phyloP scores from a whole-genome alignment of 2,797 vertebrate species.

The Aldrovandia affinis region DNA sequence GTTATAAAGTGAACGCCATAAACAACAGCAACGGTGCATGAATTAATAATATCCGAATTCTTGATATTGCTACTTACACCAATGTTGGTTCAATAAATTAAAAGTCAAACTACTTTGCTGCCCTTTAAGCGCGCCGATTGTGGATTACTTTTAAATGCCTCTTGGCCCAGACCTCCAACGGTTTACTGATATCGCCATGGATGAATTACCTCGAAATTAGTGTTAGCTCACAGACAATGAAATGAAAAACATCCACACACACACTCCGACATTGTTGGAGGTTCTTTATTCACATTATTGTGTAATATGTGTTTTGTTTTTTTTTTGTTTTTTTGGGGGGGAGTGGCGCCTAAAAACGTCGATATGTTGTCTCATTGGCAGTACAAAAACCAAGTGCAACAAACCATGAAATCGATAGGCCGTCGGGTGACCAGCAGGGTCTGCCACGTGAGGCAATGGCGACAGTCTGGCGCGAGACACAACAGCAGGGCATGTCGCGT shows the following conservation, averaged over 20 bases:
- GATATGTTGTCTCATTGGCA: background rate
- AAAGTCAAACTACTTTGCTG: background rate
- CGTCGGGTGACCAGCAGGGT: background rate
- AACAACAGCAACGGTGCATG: background rate
- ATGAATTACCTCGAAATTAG: no score
- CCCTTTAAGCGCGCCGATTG: background rate
- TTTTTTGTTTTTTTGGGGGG: background rate
- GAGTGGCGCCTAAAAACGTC: background rate
- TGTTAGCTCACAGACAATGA: background rate
- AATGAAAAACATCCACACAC: background rate
- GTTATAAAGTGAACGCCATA: background rate
- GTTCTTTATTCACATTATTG: background rate
- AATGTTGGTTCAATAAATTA: slow-evolving; percentile 2
- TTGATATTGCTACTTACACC: background rate
- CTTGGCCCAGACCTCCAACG: background rate
- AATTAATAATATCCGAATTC: background rate
- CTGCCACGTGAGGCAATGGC: background rate
- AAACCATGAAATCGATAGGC: slow-evolving; percentile 4
- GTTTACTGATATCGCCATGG: background rate
- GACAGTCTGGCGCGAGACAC: background rate
- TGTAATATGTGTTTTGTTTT: background rate
- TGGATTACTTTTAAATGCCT: background rate
- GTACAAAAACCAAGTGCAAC: background rate
- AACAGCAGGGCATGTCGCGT: background rate
- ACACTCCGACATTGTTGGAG: background rate